A percentile compares a stretch with the other conserved stretches of the same genome.
Conservation (phyloP, 2,113 vertebrate genomes). For the Chloropsis cyanopogon region DNA sequence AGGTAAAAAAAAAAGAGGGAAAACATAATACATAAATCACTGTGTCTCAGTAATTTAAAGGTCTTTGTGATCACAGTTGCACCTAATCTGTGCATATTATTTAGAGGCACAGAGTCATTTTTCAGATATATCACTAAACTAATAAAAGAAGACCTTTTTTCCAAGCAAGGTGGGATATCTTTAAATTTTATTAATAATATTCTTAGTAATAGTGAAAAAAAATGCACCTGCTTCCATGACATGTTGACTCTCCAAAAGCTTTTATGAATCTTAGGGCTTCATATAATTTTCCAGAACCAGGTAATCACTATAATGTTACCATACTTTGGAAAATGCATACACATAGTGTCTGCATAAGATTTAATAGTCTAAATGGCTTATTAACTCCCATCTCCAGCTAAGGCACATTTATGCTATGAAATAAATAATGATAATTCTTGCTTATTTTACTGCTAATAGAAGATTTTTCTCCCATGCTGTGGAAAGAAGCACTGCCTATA, state of each 20-base stretch:
- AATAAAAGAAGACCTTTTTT: background rate
- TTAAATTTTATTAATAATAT: background rate
- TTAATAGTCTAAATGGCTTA: background rate
- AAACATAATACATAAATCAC: background rate
- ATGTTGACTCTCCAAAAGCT: background rate
- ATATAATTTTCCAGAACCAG: background rate
- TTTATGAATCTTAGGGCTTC: background rate
- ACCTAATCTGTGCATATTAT: background rate
- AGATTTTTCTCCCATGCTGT: background rate
- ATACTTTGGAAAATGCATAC: background rate
- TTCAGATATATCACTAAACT: background rate
- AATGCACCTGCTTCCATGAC: background rate
- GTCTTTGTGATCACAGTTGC: background rate
- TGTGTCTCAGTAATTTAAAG: background rate
- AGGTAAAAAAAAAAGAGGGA: rapidly evolving
- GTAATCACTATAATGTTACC: background rate
- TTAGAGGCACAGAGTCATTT: background rate
- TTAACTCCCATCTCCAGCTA: background rate
- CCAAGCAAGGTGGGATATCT: background rate
- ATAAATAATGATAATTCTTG: background rate
- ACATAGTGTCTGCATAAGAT: background rate
- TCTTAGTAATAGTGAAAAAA: background rate
- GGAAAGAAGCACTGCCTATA: background rate
- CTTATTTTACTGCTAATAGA: background rate
- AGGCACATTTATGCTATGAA: slow-evolving; percentile 23